Base-by-base conservation (phyloP, 2,797 vertebrate genomes). In the Triplophysa yarkandensis region DNA sequence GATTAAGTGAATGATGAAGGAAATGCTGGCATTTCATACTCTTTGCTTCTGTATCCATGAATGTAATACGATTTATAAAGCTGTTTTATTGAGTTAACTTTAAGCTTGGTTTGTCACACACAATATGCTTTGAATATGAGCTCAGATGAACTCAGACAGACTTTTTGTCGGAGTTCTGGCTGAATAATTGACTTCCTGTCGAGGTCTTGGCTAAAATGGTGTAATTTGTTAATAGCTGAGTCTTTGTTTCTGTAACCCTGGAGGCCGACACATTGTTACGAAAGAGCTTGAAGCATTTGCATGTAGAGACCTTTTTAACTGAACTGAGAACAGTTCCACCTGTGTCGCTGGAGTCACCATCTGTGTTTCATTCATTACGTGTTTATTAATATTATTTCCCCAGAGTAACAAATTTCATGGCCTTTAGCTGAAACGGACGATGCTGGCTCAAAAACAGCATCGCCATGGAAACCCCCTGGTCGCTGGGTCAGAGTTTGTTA, bases 381-480 rank as follows among this genome's bases (percentile, higher is more conserved):
- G 68, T 76, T 63, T 43, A 21, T 39, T 71, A 66, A 69, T 1
- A 4, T 23, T 62, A n/a, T 66, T 69, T 60, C 48, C 28, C 68
- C 7, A 0, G 54, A 66, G 44, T 30, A 32, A 41, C 50, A 39
- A 23, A 30, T 63, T 71, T 54, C 0, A 36, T 61, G 68, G 41
- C 55, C 68, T 74, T 58, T 68, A 39, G 36, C 50, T n/a, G 39
- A 61, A 17, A 23, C 9, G 17, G 25, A n/a, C 32, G 17, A 60
- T 19, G 27, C 55, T 25, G 62, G 60, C 66, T 74, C 65, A 55
- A 52, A 41, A 32, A 57, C 27, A 1, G 1, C 17, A 48, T 81
- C 58, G 50, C 65, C 79, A 78, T 78, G 83, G 82, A 36, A 78
- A 82, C 80, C 23, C 68, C 57, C 43, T 14, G 23, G 30, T 76